Evolutionary conservation across 2,113 vertebrate genomes (phyloP), one percentile per base, ranked within the genome.

Genomic region (Colinus virginianus): DNA sequence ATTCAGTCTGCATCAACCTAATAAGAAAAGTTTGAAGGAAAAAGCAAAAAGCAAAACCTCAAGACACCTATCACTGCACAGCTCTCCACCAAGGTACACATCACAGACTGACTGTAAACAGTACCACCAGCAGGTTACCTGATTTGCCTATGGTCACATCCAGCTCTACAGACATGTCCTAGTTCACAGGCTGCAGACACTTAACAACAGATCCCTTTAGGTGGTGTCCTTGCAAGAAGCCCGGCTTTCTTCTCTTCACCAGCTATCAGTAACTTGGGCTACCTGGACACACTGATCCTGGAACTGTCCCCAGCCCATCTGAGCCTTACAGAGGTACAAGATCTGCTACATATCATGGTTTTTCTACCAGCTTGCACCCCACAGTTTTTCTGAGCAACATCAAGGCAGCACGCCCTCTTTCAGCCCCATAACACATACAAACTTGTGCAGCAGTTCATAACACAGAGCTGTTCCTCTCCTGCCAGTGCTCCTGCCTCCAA

Each of bases 151-250:
- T 7, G 15, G 25, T 46, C 45, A 71, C 66, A 58, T 42, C 21
- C 6, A 53, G 13, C 61, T 75, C 30, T 16, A 63, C 34, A 69
- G 40, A 6, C 53, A 53, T n/a, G 14, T 42, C 69, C 38, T 7
- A 12, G 58, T 14, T 5, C 25, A 62, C 26, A 46, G n/a, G 45
- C n/a, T 53, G 53, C 40, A 69, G 68, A 61, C 19, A 58, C 25
- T 30, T 8, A 25, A 81, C n/a, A 53, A 5, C 18, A 62, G 11
- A 49, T 38, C 15, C 15, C 4, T 26, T 21, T 12, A 4, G 42
- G 23, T 3, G 13, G 13, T 2, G 11, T 7, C 18, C 5, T 1
- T 9, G 7, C 1, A 0, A 69, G 14, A 49, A 58, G 6, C 12
- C 21, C 42, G 18, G 18, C 42, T 11, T 69, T 58, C 34, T 32